phyloP scores from a whole-genome alignment of 2,888 invertebrate genomes.

The Leistus spinibarbis region DNA sequence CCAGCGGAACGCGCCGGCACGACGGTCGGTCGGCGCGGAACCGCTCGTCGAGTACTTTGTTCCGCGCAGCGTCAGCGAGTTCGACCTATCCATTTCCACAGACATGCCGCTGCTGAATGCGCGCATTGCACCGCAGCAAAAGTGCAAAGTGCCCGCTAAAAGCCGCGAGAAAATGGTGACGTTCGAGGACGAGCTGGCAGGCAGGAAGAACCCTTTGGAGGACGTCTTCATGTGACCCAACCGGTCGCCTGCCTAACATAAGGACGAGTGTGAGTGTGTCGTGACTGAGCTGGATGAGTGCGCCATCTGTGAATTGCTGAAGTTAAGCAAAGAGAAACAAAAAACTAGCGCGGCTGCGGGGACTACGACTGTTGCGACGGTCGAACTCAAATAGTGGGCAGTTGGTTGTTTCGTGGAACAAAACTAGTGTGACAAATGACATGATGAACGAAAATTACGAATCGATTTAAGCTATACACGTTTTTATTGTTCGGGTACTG shows the following conservation, averaged over 20 bases:
- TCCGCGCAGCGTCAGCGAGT: constrained; percentile 82
- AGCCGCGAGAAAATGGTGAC: constrained; percentile 80
- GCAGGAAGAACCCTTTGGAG: constrained; percentile 61
- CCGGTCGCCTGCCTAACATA: constrained; percentile 39
- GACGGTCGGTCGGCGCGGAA: constrained; percentile 62
- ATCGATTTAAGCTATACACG: not conserved
- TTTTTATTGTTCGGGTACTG: not conserved
- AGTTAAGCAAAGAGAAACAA: constrained; percentile 42
- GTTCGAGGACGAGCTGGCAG: constrained; percentile 73
- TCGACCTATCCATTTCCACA: constrained; percentile 69
- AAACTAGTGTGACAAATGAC: too few relatives aligned
- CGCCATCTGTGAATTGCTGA: constrained; percentile 40
- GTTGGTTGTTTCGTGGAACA: too few relatives aligned
- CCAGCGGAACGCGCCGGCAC: constrained; percentile 68
- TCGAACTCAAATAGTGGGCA: not conserved
- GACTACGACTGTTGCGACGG: constrained; percentile 15
- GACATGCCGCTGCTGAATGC: constrained; percentile 51
- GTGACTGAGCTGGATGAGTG: constrained; percentile 51
- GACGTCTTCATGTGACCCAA: constrained; percentile 83
- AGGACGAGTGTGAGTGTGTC: constrained; percentile 30
- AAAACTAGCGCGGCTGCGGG: not conserved
- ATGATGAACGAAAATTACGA: not conserved
- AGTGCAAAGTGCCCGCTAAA: constrained; percentile 55
- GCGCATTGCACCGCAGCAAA: constrained; percentile 51
- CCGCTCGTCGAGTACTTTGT: constrained; percentile 72